Percentiles rank a stretch among this genome's conserved stretches.
Evolutionary conservation across 1,140 invertebrate genomes (phyloP).

Genomic region (Teleogryllus occipitalis): DNA sequence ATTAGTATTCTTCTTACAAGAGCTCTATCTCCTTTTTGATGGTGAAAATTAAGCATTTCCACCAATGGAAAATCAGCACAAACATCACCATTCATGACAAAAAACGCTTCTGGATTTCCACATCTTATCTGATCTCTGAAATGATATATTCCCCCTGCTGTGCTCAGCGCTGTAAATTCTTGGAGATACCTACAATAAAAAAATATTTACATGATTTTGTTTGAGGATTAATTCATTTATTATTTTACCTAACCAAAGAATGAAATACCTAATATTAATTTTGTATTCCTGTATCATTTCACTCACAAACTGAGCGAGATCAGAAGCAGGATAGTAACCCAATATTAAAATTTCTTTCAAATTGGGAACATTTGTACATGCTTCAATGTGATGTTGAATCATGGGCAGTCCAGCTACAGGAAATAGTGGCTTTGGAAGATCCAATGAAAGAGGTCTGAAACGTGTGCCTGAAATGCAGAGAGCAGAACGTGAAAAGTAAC

Average conservation of each 20-base stretch:
- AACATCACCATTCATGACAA: constrained; percentile 96
- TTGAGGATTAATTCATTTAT: neutral
- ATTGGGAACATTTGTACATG: constrained; percentile 68
- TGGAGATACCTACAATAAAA: constrained; percentile 67
- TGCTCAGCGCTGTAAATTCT: constrained; percentile 90
- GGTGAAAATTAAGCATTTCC: constrained; percentile 80
- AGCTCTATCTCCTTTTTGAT: constrained; percentile 30
- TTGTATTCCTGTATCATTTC: constrained; percentile 77
- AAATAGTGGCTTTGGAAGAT: constrained; percentile 94
- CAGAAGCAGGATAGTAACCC: constrained; percentile 78
- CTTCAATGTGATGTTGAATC: constrained; percentile 96
- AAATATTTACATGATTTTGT: constrained; percentile 6
- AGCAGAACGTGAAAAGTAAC: constrained; percentile 6
- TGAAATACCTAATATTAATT: constrained; percentile 65
- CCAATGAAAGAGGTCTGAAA: constrained; percentile 91
- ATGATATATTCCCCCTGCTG: constrained; percentile 94
- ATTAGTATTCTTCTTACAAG: constrained; percentile 10
- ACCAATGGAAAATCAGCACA: constrained; percentile 92
- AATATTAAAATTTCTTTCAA: constrained; percentile 89
- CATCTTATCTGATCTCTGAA: constrained; percentile 92
- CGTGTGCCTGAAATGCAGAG: constrained; percentile 64
- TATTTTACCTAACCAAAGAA: constrained; percentile 23
- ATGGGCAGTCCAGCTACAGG: constrained; percentile 90
- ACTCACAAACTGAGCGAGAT: constrained; percentile 75
- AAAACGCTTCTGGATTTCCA: constrained; percentile 83